Conservation (phyloP, 2,797 vertebrate species). For the Perodicticus potto region DNA sequence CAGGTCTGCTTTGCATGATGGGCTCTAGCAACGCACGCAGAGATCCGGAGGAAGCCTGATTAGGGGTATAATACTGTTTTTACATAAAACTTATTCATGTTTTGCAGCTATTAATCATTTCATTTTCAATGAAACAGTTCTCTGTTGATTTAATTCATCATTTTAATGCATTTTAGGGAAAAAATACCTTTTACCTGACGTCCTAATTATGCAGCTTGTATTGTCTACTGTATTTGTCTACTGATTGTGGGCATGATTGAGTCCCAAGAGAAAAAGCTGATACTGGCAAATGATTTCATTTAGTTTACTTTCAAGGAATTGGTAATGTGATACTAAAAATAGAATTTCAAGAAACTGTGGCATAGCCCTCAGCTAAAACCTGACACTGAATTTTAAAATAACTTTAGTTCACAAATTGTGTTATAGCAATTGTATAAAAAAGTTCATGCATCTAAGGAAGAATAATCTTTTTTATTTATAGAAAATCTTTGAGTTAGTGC, state of each 20-base stretch:
- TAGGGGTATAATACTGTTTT: neutral
- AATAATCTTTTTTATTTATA: neutral
- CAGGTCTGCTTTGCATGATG: neutral
- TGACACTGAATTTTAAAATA: conserved; percentile 32
- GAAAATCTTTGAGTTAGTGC: neutral
- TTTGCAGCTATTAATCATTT: conserved; percentile 11
- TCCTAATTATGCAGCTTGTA: neutral
- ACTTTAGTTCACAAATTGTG: neutral
- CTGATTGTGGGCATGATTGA: neutral
- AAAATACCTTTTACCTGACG: neutral
- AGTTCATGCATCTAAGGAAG: neutral
- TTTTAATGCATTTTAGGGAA: conserved; percentile 39
- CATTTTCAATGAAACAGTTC: neutral
- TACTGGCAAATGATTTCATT: conserved; percentile 20
- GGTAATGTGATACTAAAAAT: conserved; percentile 33
- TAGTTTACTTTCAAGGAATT: conserved; percentile 32
- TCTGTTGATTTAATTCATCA: neutral
- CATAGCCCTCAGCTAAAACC: conserved; percentile 4
- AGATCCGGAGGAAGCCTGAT: neutral
- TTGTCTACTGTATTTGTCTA: neutral
- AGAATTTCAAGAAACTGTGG: conserved; percentile 34
- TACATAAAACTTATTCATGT: neutral
- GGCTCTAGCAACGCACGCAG: neutral
- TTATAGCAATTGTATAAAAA: neutral
- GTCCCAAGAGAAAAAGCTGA: neutral